Evolutionary conservation across 2,888 invertebrate species (phyloP).

Genomic region (Deroplatys truncata): DNA sequence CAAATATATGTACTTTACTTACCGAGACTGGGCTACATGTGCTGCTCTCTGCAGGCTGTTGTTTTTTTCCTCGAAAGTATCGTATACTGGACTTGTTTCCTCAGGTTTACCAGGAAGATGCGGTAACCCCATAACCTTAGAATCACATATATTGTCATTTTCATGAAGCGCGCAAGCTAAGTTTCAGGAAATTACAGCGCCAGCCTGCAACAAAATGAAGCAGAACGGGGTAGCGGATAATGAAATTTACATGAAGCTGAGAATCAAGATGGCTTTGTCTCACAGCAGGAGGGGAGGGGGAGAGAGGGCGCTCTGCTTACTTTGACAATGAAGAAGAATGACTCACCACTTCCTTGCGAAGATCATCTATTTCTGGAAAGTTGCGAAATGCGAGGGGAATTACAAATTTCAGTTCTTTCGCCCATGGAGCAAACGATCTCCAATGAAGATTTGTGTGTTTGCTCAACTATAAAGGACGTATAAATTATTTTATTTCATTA

Average conservation of each 20-base stretch:
- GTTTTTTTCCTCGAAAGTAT: not conserved
- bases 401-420: not conserved
- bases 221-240: slow-evolving; percentile 3
- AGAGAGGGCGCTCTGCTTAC: not conserved
- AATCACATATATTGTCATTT: slow-evolving; percentile 25
- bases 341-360: not conserved
- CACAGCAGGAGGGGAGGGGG: not conserved
- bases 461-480: not conserved
- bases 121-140: not conserved
- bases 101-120: not conserved
- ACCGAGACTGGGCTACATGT: not conserved
- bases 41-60: not conserved
- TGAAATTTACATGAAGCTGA: slow-evolving; percentile 25
- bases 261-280: slow-evolving; percentile 23
- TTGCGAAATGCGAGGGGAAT: not conserved
- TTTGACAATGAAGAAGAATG: not conserved
- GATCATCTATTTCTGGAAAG: not conserved
- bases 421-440: not conserved
- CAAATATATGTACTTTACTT: not conserved
- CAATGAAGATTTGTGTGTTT: not conserved
- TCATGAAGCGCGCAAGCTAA: slow-evolving; percentile 18
- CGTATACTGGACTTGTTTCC: not conserved
- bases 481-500: no score
- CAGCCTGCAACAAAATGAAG: not conserved
- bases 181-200: slow-evolving; percentile 23